phyloP scores from a whole-genome alignment of 53 echinoderm and acorn worm genomes.

The Patiria pectinifera region DNA sequence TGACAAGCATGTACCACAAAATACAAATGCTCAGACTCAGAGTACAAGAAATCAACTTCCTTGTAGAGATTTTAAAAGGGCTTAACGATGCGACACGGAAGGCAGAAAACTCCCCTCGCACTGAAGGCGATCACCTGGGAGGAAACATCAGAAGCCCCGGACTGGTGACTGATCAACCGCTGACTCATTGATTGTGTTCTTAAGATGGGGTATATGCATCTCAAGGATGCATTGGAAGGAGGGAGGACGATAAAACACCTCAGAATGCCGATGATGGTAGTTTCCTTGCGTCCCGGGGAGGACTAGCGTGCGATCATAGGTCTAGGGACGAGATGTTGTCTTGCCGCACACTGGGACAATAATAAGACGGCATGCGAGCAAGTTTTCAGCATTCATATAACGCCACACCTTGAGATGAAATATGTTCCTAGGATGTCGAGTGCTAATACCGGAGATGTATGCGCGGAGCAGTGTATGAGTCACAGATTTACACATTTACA shows the following conservation, averaged over 20 bases:
- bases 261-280: not conserved
- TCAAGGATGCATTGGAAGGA: not conserved
- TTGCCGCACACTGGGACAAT: slow-evolving; percentile 20
- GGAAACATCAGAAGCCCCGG: not conserved
- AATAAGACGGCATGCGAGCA: slow-evolving; percentile 28
- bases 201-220: not conserved
- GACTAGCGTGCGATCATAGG: slow-evolving; percentile 9
- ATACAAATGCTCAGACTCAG: not conserved
- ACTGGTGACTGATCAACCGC: not conserved
- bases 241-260: not conserved
- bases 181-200: not conserved
- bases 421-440: not conserved
- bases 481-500: not conserved
- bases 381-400: not conserved
- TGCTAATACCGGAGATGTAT: not conserved
- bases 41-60: slow-evolving; percentile 14
- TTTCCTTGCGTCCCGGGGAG: not conserved
- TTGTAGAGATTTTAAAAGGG: not conserved
- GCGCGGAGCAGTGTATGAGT: not conserved
- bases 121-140: not conserved
- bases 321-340: slow-evolving; percentile 2
- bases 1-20: not conserved
- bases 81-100: not conserved
- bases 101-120: not conserved
- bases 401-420: not conserved